A percentile compares a stretch with the other conserved stretches of the same genome.
Conservation (phyloP, 2,888 invertebrate genomes). For the Drosophila kanekoi region DNA sequence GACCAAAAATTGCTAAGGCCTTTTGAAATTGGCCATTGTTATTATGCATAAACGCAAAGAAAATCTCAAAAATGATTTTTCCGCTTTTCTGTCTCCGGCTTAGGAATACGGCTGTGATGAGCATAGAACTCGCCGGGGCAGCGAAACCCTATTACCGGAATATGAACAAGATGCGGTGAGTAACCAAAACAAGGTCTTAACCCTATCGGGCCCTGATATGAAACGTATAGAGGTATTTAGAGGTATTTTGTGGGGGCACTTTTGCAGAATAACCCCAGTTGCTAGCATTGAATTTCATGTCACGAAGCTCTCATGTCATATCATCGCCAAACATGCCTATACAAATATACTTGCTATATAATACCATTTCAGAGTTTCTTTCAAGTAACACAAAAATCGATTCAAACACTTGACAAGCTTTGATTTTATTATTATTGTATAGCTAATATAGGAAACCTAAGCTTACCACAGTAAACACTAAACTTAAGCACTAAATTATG, state of each 20-base stretch:
- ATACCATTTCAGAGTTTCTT: slow-evolving; percentile 18
- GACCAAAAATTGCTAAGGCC: slow-evolving; percentile 28
- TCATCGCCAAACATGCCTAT: slow-evolving; percentile 47
- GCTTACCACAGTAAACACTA: slow-evolving; percentile 81
- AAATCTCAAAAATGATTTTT: slow-evolving; percentile 50
- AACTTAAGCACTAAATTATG: slow-evolving; percentile 63
- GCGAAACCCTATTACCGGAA: slow-evolving; percentile 85
- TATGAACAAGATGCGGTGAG: slow-evolving; percentile 85
- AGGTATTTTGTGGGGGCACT: too few relatives aligned
- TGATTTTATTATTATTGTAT: slow-evolving; percentile 39
- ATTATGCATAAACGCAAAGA: slow-evolving; percentile 8
- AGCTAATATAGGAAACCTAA: slow-evolving; percentile 46
- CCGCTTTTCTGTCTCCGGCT: slow-evolving; percentile 59
- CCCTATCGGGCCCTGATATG: too few relatives aligned
- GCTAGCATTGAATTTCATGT: slow-evolving; percentile 1
- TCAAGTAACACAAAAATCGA: slow-evolving; percentile 14
- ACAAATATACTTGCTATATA: slow-evolving; percentile 8
- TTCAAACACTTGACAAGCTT: slow-evolving; percentile 47
- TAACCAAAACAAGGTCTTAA: slow-evolving; percentile 36
- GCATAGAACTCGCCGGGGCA: slow-evolving; percentile 85
- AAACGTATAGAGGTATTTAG: too few relatives aligned
- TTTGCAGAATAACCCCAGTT: too few relatives aligned
- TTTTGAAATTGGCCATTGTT: slow-evolving; percentile 33
- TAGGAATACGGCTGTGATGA: slow-evolving; percentile 86
- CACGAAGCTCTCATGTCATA: slow-evolving; percentile 12